phyloP scores from a whole-genome alignment of 2,797 vertebrate species.

The Malacoraja senta region DNA sequence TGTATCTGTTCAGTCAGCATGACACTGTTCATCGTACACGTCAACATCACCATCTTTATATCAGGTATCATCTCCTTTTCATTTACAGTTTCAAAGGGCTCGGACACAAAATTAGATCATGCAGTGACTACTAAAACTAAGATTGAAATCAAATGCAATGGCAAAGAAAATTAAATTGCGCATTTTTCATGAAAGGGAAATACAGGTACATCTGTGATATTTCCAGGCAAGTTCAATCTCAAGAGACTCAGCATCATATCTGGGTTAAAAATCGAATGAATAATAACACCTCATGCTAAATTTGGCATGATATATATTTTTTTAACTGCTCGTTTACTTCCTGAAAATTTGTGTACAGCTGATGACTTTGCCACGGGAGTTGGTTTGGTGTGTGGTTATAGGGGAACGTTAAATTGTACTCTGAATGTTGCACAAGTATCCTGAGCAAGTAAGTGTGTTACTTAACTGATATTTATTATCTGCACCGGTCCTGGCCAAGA shows the following conservation, averaged over 20 bases:
- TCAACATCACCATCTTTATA: constrained; percentile 13
- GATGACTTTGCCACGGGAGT: background rate
- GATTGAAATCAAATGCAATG: background rate
- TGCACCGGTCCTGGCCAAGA: background rate
- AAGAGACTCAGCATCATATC: background rate
- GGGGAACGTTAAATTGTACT: background rate
- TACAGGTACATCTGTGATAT: background rate
- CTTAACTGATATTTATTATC: background rate
- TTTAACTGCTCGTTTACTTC: background rate
- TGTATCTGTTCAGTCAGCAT: background rate
- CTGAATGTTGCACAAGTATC: background rate
- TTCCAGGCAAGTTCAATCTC: background rate
- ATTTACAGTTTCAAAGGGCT: constrained; percentile 11
- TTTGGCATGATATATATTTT: too few relatives aligned
- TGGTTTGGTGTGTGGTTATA: background rate
- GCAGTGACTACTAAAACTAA: background rate
- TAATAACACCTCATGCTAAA: background rate
- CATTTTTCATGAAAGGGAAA: background rate
- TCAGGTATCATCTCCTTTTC: background rate
- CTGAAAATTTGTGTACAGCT: background rate
- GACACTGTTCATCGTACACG: background rate
- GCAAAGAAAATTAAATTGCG: background rate
- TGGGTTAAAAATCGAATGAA: too few relatives aligned
- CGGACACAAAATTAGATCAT: background rate
- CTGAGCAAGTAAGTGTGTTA: background rate